phyloP scores from a whole-genome alignment of 2,113 vertebrate genomes.

The Xiphophorus hellerii region DNA sequence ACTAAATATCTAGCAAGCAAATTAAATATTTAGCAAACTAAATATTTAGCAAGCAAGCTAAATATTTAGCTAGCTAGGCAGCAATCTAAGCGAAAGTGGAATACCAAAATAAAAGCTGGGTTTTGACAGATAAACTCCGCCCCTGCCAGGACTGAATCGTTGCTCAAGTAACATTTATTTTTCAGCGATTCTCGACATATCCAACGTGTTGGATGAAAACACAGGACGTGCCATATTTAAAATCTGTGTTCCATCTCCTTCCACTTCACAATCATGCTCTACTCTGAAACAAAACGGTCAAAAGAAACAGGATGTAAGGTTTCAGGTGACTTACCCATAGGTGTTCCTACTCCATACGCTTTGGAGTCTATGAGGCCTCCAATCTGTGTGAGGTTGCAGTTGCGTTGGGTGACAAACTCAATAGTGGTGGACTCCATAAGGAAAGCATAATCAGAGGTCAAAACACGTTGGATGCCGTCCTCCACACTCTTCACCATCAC shows the following conservation, averaged over 20 bases:
- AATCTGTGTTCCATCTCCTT: background rate
- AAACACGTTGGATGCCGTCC: slow-evolving; percentile 93
- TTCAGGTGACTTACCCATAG: slow-evolving; percentile 87
- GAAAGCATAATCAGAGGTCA: slow-evolving; percentile 97
- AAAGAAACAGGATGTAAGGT: background rate
- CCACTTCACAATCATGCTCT: background rate
- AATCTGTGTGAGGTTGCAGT: slow-evolving; percentile 97
- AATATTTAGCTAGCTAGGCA: too few relatives aligned
- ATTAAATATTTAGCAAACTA: too few relatives aligned
- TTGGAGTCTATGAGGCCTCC: slow-evolving; percentile 98
- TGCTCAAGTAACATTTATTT: too few relatives aligned
- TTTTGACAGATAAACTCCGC: too few relatives aligned
- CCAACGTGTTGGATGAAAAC: too few relatives aligned
- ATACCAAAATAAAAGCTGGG: too few relatives aligned
- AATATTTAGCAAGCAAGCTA: too few relatives aligned
- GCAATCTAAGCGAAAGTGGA: too few relatives aligned
- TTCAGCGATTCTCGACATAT: too few relatives aligned
- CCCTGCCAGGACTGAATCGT: too few relatives aligned
- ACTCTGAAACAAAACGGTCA: background rate
- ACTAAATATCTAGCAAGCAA: too few relatives aligned
- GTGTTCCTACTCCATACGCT: slow-evolving; percentile 96
- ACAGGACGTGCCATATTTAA: background rate
- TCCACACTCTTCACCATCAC: slow-evolving; percentile 96
- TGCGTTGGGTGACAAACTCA: slow-evolving; percentile 96
- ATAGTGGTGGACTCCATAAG: slow-evolving; percentile 98